A percentile compares a stretch with the other conserved stretches of the same genome.
phyloP scores from a whole-genome alignment of 2,113 vertebrate species.

The Madoqua kirkii region DNA sequence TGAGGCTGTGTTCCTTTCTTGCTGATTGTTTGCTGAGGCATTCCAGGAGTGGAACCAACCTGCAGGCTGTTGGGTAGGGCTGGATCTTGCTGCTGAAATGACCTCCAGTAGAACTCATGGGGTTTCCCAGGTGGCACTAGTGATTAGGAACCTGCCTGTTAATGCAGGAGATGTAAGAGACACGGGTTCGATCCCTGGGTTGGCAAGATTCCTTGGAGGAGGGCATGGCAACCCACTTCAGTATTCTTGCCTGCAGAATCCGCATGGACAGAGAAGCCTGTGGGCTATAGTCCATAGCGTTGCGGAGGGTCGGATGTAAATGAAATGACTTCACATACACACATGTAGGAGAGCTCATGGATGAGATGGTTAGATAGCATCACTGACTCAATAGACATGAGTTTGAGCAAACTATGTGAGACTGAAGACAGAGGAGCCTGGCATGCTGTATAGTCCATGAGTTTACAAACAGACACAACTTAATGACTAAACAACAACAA shows the following conservation, averaged over 20 bases:
- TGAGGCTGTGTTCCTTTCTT: neutral
- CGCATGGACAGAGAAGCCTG: neutral
- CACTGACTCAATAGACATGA: neutral
- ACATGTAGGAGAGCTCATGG: neutral
- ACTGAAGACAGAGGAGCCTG: neutral
- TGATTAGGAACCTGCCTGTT: neutral
- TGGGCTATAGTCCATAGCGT: neutral
- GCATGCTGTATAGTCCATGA: neutral
- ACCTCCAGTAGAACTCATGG: neutral
- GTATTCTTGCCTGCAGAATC: neutral
- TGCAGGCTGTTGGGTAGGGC: neutral
- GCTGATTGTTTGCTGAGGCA: neutral
- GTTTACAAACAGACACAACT: neutral
- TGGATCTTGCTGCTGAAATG: neutral
- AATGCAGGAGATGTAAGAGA: neutral
- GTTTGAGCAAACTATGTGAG: neutral
- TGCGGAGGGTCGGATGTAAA: neutral
- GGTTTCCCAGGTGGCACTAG: neutral
- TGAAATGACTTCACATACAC: neutral
- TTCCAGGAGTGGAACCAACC: neutral
- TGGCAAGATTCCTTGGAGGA: neutral
- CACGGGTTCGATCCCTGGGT: neutral
- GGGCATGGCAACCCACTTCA: neutral
- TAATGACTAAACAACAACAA: neutral
- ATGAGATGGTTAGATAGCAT: neutral